These are phyloP conservation scores for Apoderus coryli DNA, from an alignment of 2,888 invertebrate species.

Conservation along the genomic window DNA sequence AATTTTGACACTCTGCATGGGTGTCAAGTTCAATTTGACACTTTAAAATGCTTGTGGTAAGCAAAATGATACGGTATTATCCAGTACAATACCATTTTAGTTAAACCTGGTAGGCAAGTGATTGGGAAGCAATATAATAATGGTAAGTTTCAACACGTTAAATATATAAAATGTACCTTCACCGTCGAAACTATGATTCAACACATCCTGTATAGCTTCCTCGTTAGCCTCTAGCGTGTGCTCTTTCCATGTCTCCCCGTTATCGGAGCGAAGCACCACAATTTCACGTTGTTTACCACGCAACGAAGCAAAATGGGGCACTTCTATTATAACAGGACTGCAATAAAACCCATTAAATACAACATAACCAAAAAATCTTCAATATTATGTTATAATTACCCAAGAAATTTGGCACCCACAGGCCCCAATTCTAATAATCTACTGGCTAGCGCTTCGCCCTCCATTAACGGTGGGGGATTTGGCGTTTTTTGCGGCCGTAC, in stretches of 20 bases:
- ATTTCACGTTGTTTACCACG: constrained; percentile 92
- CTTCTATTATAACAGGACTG: constrained; percentile 86
- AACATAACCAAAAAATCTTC: constrained; percentile 4
- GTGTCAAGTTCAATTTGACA: too few species aligned
- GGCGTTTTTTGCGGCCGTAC: constrained; percentile 54
- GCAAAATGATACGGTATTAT: too few species aligned
- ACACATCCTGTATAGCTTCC: constrained; percentile 78
- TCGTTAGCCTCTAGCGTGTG: constrained; percentile 77
- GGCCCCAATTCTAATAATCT: constrained; percentile 91
- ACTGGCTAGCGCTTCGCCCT: constrained; percentile 94
- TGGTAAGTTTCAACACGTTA: too few species aligned
- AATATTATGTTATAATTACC: constrained; percentile 39
- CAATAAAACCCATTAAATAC: constrained; percentile 14
- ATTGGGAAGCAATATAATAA: too few species aligned
- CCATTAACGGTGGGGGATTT: constrained; percentile 93
- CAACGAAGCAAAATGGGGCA: constrained; percentile 94
- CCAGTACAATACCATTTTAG: too few species aligned
- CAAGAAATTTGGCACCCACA: constrained; percentile 89
- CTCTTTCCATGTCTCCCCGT: constrained; percentile 97
- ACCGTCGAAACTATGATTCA: constrained; percentile 84
- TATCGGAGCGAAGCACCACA: constrained; percentile 88
- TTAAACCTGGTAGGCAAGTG: too few species aligned
- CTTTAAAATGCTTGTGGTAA: too few species aligned
- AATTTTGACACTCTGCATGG: too few species aligned
- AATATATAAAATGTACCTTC: constrained; percentile 38